A percentile compares a stretch with the other conserved stretches of the same genome.
Evolutionary conservation across 1,140 invertebrate species (phyloP).

Genomic region (Dolichoris vasculosae): DNA sequence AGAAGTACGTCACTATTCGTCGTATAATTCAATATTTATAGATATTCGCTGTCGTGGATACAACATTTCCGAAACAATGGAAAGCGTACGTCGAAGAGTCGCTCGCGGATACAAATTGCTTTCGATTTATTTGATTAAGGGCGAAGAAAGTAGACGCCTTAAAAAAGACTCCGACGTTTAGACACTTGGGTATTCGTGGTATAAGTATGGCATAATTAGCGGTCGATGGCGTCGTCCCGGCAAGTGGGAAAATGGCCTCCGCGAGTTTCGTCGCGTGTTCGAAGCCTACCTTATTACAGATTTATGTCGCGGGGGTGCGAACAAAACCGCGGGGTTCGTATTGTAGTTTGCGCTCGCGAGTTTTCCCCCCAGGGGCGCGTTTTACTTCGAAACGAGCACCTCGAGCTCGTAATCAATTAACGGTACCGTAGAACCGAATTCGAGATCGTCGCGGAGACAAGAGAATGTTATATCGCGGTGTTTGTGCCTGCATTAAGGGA

Average conservation of each 20-base stretch:
- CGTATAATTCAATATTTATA: not conserved
- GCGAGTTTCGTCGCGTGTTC: not conserved
- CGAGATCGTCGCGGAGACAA: constrained; percentile 32
- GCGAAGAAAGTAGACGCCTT: constrained; percentile 14
- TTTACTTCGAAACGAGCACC: not conserved
- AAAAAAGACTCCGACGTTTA: constrained; percentile 5
- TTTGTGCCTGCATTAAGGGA: constrained; percentile 8
- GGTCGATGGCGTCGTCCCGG: constrained; percentile 52
- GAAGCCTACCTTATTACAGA: constrained; percentile 65
- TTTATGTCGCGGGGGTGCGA: constrained; percentile 64
- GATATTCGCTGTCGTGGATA: not conserved
- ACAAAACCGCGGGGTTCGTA: constrained; percentile 36
- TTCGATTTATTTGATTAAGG: not conserved
- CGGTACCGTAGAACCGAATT: not conserved
- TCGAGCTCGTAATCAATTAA: constrained; percentile 44
- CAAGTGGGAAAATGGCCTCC: not conserved
- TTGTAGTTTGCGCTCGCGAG: not conserved
- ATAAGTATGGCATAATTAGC: constrained; percentile 70
- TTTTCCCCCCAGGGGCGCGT: not conserved
- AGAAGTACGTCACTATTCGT: not conserved
- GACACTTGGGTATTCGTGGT: not conserved
- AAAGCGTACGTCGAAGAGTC: not conserved
- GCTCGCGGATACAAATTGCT: not conserved
- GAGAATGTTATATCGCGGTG: not conserved
- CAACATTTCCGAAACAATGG: not conserved